Evolutionary conservation across 1,140 invertebrate species (phyloP), one percentile per base, ranked within the genome.

Genomic region (Centruroides vittatus): DNA sequence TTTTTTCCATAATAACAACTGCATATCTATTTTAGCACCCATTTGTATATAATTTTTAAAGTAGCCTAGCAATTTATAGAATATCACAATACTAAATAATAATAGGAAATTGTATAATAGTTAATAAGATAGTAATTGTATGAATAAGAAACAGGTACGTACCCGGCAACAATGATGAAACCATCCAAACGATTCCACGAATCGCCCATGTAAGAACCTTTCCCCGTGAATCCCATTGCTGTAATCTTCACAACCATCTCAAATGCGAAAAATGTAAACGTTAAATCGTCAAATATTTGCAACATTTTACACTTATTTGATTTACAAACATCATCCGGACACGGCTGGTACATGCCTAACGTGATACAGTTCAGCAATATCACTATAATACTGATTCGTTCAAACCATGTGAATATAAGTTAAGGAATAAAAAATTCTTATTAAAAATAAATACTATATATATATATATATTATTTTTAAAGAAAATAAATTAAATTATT

Each of bases 281-380:
- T 99, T 68, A 94, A 87, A 76, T 99, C 93, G 73, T 99, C 96
- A 74, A 98, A 94, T 70, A 89, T 83, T 87, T 93, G 79, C 4
- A 81, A 79, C 74, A 97, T 88, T 75, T 88, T 86, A 78, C 95
- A 99, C 70, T 94, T 81, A 73, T 88, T 89, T 59, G 89, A 89
- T 53, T 82, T 76, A 72, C 96, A 99, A 34, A 73, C 68, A 66
- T 87, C 82, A 72, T 98, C 93, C 65, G 90, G 86, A 74, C 96
- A 99, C 10, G 96, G 96, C 75, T 97, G 90, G 77, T 99, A 99
- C 96, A 99, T 98, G 52, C 96, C 96, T 65, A 99, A 79, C 1
- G 96, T 99, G 58, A 99, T 84, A 78, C 96, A 99, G 80, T 99
- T 99, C 67, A 99, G 78, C 58, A 99, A 77, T 69, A 99, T 99